phyloP scores from a whole-genome alignment of 2,888 invertebrate genomes.

The Ophraella communa region DNA sequence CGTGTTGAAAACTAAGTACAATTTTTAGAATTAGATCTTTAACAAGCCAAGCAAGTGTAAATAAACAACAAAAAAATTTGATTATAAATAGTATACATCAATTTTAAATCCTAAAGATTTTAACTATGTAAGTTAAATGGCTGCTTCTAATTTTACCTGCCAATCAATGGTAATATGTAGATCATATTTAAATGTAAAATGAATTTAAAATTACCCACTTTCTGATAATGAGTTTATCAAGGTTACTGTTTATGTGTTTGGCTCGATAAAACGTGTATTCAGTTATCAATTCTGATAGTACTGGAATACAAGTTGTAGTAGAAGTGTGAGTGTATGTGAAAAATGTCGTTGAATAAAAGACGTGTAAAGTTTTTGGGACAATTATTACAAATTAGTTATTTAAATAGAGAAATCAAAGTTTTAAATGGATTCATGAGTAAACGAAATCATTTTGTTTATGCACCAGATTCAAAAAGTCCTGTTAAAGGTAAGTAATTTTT shows the following conservation, averaged over 20 bases:
- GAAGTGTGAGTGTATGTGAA: not conserved
- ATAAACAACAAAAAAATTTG: too few relatives aligned
- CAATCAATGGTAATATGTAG: not conserved
- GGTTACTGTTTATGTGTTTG: constrained; percentile 12
- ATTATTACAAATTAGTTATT: not conserved
- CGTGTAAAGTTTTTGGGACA: constrained; percentile 42
- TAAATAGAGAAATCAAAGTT: constrained; percentile 40
- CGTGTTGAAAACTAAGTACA: too few relatives aligned
- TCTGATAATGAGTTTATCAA: constrained; percentile 29
- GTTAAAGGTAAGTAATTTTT: constrained; percentile 59
- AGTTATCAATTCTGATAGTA: not conserved
- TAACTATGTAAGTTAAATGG: too few relatives aligned
- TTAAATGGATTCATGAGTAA: constrained; percentile 43
- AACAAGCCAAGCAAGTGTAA: too few relatives aligned
- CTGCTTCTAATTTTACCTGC: not conserved
- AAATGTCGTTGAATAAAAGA: constrained; percentile 43
- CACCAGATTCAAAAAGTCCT: constrained; percentile 64
- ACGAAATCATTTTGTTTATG: constrained; percentile 66
- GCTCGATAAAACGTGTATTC: not conserved
- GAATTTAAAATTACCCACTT: not conserved
- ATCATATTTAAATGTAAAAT: not conserved
- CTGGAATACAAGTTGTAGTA: not conserved
- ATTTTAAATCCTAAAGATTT: too few relatives aligned
- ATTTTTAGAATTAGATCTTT: too few relatives aligned
- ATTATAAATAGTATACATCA: too few relatives aligned